A percentile compares a stretch with the other conserved stretches of the same genome.
Conservation (phyloP, 2,113 vertebrate species). For the Lasiurus cinereus region DNA sequence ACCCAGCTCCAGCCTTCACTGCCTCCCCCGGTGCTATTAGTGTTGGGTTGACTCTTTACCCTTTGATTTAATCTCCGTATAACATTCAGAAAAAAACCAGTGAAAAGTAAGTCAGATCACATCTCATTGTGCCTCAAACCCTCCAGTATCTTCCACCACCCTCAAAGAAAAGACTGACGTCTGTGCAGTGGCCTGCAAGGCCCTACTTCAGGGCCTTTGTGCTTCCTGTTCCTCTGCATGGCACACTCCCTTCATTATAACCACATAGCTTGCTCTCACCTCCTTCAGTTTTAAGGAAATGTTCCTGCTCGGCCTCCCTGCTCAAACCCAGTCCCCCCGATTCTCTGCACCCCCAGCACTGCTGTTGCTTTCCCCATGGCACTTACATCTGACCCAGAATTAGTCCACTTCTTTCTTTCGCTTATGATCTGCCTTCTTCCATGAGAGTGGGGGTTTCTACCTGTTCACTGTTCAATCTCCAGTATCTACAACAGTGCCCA, state of each 20-base stretch:
- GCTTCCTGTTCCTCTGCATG: not conserved
- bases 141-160: not conserved
- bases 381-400: not conserved
- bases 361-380: not conserved
- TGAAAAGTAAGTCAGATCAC: not conserved
- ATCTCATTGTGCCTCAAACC: not conserved
- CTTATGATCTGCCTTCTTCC: not conserved
- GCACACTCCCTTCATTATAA: not conserved
- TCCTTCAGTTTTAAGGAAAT: not conserved
- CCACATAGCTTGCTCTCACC: not conserved
- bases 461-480: not conserved
- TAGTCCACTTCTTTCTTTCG: not conserved
- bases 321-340: not conserved
- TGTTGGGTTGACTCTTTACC: too few relatives aligned
- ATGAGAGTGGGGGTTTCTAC: not conserved
- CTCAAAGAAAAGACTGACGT: not conserved
- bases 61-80: not conserved
- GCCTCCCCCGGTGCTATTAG: not conserved
- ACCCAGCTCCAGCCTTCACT: not conserved
- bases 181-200: not conserved
- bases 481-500: not conserved
- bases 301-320: not conserved
- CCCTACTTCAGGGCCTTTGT: not conserved
- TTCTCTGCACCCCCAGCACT: not conserved
- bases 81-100: not conserved